A percentile compares a stretch with the other conserved stretches of the same genome.
Evolutionary conservation across 35 echinoderm and acorn worm species (phyloP).

Genomic region (Acanthaster planci): DNA sequence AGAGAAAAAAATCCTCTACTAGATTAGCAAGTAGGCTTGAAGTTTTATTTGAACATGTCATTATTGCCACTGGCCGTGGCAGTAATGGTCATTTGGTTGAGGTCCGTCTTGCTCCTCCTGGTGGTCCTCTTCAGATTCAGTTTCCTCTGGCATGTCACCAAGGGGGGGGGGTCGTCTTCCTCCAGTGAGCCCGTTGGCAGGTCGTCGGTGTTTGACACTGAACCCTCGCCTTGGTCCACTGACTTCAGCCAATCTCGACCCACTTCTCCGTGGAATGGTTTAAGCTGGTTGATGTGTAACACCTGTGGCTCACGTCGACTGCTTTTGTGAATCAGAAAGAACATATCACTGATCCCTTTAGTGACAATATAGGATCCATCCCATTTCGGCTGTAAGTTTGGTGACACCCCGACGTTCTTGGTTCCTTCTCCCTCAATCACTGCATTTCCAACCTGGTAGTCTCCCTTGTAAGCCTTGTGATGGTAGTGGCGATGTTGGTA

Average conservation of each 20-base stretch:
- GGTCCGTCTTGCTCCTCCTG: too few relatives aligned
- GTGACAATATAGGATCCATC: constrained; percentile 15
- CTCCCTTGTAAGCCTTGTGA: too few relatives aligned
- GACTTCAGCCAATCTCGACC: not conserved
- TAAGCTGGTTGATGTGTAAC: constrained; percentile 14
- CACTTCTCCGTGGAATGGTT: constrained; percentile 6
- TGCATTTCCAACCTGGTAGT: too few relatives aligned
- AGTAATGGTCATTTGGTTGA: too few relatives aligned
- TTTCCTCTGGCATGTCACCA: not conserved
- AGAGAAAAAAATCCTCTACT: too few relatives aligned
- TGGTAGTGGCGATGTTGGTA: too few relatives aligned
- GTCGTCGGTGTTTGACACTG: not conserved
- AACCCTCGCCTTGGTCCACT: not conserved
- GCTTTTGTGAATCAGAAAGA: constrained; percentile 24
- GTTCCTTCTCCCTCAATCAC: constrained; percentile 47
- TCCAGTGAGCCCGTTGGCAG: not conserved
- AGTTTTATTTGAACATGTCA: too few relatives aligned
- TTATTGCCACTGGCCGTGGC: too few relatives aligned
- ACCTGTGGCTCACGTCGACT: constrained; percentile 12
- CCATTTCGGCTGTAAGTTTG: constrained; percentile 60
- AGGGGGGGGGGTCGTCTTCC: not conserved
- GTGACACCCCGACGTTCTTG: constrained; percentile 56
- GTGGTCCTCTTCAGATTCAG: constrained; percentile 7
- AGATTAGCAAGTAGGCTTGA: too few relatives aligned
- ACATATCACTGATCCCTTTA: not conserved